Evolutionary conservation across 2,113 vertebrate species (phyloP).

Genomic region (Chrysemys picta): DNA sequence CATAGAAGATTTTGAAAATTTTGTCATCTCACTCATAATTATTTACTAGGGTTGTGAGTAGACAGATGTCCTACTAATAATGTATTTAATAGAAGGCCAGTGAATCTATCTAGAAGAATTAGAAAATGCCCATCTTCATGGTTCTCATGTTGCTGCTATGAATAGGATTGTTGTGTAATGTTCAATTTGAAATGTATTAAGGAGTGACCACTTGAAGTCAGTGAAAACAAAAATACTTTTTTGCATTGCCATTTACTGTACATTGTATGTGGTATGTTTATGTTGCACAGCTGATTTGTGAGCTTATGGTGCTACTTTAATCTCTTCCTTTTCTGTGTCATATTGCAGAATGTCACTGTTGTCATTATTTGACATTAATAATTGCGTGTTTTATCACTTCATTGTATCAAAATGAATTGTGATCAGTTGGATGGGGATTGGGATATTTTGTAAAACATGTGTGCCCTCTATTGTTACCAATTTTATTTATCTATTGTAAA

Average conservation of each 20-base stretch:
- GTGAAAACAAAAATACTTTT: background rate
- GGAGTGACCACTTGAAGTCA: background rate
- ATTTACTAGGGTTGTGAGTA: background rate
- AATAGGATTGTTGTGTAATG: background rate
- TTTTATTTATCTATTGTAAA: background rate
- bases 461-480: background rate
- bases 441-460: background rate
- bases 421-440: background rate
- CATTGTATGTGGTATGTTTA: background rate
- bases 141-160: background rate
- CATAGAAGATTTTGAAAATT: background rate
- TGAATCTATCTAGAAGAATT: background rate
- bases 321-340: background rate
- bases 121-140: background rate
- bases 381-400: background rate
- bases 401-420: constrained; percentile 11
- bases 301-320: background rate
- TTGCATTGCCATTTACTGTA: background rate
- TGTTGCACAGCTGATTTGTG: background rate
- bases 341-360: background rate
- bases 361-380: background rate
- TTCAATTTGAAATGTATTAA: background rate
- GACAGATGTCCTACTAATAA: background rate
- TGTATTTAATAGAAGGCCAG: background rate
- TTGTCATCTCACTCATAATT: background rate